A percentile compares a stretch with the other conserved stretches of the same genome.
Evolutionary conservation across 1,140 invertebrate species (phyloP).

Genomic region (Acarapis woodi): DNA sequence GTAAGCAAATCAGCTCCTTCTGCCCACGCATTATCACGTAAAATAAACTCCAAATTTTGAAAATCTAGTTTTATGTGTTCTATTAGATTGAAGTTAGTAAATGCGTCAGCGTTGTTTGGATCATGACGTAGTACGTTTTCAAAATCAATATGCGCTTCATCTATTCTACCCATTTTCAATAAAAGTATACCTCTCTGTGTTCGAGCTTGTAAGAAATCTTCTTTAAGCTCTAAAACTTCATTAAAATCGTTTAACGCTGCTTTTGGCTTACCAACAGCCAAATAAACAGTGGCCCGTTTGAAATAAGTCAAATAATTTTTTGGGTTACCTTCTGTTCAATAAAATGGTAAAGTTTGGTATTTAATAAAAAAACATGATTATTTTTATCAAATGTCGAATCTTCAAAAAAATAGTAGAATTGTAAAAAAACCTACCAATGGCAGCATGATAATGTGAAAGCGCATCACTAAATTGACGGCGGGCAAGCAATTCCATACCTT

Average conservation of each 20-base stretch:
- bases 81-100: constrained; percentile 30
- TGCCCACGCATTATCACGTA: constrained; percentile 31
- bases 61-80: constrained; percentile 32
- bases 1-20: constrained; percentile 37
- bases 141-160: constrained; percentile 51
- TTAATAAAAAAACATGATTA: constrained; percentile 5
- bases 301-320: constrained; percentile 82
- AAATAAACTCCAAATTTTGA: constrained; percentile 30
- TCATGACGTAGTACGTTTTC: constrained; percentile 38
- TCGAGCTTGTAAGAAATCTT: constrained; percentile 67
- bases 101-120: constrained; percentile 41
- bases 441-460: constrained; percentile 84
- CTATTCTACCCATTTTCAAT: constrained; percentile 58
- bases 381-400: background rate
- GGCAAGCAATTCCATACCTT: constrained; percentile 63
- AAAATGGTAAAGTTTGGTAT: constrained; percentile 7
- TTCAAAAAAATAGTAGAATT: constrained; percentile 3
- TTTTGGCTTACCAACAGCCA: constrained; percentile 82
- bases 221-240: constrained; percentile 64
- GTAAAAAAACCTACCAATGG: constrained; percentile 44
- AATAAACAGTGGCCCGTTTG: constrained; percentile 77
- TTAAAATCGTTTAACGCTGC: constrained; percentile 77
- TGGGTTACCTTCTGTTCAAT: constrained; percentile 60
- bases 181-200: constrained; percentile 57
- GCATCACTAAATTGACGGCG: constrained; percentile 82